phyloP scores from a whole-genome alignment of 2,113 vertebrate genomes.

The Euleptes europaea region DNA sequence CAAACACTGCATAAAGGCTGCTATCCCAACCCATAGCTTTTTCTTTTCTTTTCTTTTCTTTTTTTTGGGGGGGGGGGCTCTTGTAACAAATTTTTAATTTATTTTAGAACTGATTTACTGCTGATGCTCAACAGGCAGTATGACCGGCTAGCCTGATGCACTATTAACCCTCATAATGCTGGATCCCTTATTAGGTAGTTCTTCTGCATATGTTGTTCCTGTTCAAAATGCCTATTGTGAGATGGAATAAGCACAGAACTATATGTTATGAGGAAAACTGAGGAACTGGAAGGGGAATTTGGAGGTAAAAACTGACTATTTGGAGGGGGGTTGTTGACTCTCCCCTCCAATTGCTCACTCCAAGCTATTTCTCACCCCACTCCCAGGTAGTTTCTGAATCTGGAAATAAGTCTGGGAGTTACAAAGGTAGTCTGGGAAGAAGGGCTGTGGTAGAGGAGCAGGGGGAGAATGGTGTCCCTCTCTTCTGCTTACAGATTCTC shows the following conservation, averaged over 20 bases:
- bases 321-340: too few relatives aligned
- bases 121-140: neutral
- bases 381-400: neutral
- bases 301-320: neutral
- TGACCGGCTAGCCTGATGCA: neutral
- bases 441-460: neutral
- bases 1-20: neutral
- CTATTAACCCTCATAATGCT: neutral
- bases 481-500: neutral
- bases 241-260: neutral
- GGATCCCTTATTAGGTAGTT: neutral
- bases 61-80: too few relatives aligned
- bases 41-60: too few relatives aligned
- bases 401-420: neutral
- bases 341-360: too few relatives aligned
- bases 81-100: conserved; percentile 1
- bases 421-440: neutral
- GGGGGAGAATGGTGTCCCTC: neutral
- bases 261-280: neutral
- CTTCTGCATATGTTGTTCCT: neutral
- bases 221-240: neutral
- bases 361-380: neutral
- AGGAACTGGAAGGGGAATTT: neutral
- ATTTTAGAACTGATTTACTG: neutral
- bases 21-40: neutral